Base-by-base conservation (phyloP, 2,888 invertebrate genomes). In the Gordius sp. region DNA sequence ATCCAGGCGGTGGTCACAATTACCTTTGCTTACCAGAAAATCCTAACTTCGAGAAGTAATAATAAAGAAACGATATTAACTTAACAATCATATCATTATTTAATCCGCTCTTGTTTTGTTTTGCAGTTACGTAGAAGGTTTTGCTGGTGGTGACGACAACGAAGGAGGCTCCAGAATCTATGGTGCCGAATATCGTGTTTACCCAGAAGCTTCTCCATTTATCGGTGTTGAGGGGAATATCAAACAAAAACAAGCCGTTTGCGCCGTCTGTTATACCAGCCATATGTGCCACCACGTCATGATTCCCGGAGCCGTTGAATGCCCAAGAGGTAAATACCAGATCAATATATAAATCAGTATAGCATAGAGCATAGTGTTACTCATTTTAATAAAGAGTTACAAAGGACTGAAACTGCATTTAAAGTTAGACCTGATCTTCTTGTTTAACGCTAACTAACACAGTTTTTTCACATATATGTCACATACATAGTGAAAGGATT, bases 201-300 rank as follows among this genome's bases (percentile, higher is more conserved):
- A 54, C 28, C 27, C 26, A 16, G 55, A 54, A 27, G 55, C 55
- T 16, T 27, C 55, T 4, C 55, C 55, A 4, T 54, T 54, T 23
- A 54, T 27, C 13, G 26, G 27, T 8, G 55, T 27, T 13, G 55
- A 26, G 55, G 55, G 55, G 4, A 54, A 54, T 13, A 27, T 54
- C 16, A 54, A 54, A 27, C 55, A 54, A 54, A 54, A 54, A 54
- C 55, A 54, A 28, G 55, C 55, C 20, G 55, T 54, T 54, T 54
- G 55, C 20, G 26, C 55, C 13, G 26, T 54, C 20, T 54, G 55
- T 20, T 54, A 54, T 20, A 54, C 55, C 20, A 25, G 27, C 13
- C 55, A 54, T 23, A 54, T 54, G 55, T 54, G 55, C 27, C 4
- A 24, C 27, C 55, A 54, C 20, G 28, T 54, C 23, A 54, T 54